These are phyloP conservation scores for Nephotettix cincticeps DNA, from an alignment of 1,140 invertebrate species.

Conservation along the genomic window DNA sequence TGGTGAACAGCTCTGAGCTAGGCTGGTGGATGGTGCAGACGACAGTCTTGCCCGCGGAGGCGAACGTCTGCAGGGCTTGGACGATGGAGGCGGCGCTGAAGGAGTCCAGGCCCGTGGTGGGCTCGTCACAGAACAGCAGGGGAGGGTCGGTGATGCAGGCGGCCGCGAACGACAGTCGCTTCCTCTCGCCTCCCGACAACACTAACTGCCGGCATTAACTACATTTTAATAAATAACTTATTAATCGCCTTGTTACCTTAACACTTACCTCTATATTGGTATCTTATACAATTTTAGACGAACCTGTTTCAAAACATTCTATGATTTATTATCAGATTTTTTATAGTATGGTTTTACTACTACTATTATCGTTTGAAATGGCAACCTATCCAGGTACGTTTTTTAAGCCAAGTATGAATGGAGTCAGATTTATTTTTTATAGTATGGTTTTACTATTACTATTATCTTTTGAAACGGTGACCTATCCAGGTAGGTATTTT, in stretches of 20 bases:
- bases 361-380: no score
- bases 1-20: constrained; percentile 85
- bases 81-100: constrained; percentile 88
- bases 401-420: no score
- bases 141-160: constrained; percentile 91
- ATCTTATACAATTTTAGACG: neutral
- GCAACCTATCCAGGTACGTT: no score
- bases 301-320: neutral
- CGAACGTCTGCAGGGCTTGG: constrained; percentile 61
- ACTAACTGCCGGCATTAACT: constrained; percentile 48
- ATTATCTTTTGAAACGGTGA: no score
- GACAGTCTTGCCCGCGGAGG: constrained; percentile 75
- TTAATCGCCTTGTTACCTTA: neutral
- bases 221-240: constrained; percentile 11
- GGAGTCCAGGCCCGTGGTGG: constrained; percentile 91
- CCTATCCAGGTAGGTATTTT: no score
- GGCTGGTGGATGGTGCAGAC: constrained; percentile 97
- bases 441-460: no score
- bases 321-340: no score
- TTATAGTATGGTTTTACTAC: no score
- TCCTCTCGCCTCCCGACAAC: constrained; percentile 92
- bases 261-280: neutral
- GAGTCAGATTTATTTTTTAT: no score
- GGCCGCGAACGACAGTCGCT: constrained; percentile 88
- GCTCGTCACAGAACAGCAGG: constrained; percentile 94